These are phyloP conservation scores for Petaurus breviceps DNA, from an alignment of 2,113 vertebrate species.

Conservation along the genomic window DNA sequence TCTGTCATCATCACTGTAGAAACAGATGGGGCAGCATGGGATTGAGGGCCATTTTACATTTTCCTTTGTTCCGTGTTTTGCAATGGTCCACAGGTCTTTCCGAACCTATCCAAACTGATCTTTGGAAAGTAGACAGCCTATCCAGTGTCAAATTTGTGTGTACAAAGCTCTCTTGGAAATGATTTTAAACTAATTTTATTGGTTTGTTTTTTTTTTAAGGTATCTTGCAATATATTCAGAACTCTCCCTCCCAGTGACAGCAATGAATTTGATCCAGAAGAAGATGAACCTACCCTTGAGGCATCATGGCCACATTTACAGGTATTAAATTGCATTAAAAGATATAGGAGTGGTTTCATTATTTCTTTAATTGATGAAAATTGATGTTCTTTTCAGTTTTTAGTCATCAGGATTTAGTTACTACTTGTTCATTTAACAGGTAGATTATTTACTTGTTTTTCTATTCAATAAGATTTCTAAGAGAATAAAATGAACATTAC, in stretches of 20 bases:
- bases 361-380: constrained; percentile 18
- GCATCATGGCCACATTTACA: constrained; percentile 99
- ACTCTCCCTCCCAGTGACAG: constrained; percentile 99
- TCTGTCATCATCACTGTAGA: not conserved
- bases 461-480: too few relatives aligned
- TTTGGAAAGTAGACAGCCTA: not conserved
- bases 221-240: constrained; percentile 99
- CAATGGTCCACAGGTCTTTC: not conserved
- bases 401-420: constrained; percentile 48
- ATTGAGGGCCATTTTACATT: not conserved
- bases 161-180: constrained; percentile 67
- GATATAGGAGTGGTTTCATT: constrained; percentile 45
- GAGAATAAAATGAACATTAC: constrained; percentile 11
- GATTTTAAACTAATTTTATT: constrained; percentile 52
- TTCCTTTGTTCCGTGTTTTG: not conserved
- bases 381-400: constrained; percentile 45
- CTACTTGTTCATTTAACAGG: constrained; percentile 1
- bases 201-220: constrained; percentile 61
- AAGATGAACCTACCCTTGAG: constrained; percentile 98
- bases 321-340: constrained; percentile 84
- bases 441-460: constrained; percentile 42
- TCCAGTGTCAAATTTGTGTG: not conserved
- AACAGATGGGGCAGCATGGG: not conserved
- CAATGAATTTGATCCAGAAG: constrained; percentile 99
- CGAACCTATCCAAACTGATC: not conserved